Evolutionary conservation across 2,888 invertebrate genomes (phyloP).

Genomic region (Limnephilus marmoratus): DNA sequence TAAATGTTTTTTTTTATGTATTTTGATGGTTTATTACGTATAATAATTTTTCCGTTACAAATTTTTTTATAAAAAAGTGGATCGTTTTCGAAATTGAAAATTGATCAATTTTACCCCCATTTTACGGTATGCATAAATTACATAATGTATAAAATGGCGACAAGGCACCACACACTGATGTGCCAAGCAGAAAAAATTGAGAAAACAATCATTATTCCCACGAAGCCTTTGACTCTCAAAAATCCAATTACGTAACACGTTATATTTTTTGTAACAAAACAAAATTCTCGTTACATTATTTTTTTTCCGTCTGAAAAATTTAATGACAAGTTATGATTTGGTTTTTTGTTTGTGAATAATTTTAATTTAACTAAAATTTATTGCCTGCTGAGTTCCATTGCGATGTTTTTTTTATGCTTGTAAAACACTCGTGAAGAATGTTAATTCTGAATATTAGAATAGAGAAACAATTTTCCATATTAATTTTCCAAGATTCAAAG

Average conservation of each 20-base stretch:
- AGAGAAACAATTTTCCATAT: not conserved
- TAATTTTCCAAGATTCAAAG: not conserved
- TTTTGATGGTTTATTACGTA: too few species aligned
- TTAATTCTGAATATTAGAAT: not conserved
- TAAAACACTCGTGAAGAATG: not conserved
- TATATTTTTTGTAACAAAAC: not conserved
- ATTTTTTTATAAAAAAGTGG: too few species aligned
- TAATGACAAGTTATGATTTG: not conserved
- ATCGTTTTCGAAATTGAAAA: too few species aligned
- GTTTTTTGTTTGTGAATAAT: not conserved
- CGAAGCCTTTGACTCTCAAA: not conserved
- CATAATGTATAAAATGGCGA: not conserved
- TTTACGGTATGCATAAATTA: too few species aligned
- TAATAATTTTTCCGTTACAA: too few species aligned
- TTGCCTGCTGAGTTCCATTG: not conserved
- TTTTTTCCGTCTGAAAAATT: not conserved
- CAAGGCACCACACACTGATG: not conserved
- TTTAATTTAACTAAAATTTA: not conserved
- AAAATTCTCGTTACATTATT: not conserved
- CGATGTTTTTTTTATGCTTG: not conserved
- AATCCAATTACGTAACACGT: not conserved
- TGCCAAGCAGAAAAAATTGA: not conserved
- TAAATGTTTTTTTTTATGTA: too few species aligned
- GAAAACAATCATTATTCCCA: not conserved
- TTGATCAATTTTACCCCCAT: too few species aligned